These are phyloP conservation scores for Chlorodrepanis virens DNA, from an alignment of 2,113 vertebrate genomes.

Conservation along the genomic window DNA sequence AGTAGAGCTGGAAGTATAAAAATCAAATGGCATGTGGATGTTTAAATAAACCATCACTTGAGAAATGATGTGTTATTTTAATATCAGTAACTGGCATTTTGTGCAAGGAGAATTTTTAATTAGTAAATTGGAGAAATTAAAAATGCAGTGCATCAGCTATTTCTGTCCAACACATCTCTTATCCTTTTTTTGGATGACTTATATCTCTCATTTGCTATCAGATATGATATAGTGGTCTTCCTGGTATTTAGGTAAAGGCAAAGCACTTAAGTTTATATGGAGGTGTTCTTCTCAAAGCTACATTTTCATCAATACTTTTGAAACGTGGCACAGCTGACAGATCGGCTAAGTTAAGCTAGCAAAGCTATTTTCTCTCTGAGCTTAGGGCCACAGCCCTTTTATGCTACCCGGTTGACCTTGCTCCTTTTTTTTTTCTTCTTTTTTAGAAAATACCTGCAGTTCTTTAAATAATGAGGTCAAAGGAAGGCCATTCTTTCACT, in stretches of 20 bases:
- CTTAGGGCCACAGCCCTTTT: background rate
- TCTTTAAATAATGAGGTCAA: background rate
- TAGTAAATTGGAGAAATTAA: conserved; percentile 12
- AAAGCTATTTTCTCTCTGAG: background rate
- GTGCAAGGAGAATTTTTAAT: conserved; percentile 17
- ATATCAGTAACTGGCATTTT: conserved; percentile 22
- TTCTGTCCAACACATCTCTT: background rate
- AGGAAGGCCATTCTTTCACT: background rate
- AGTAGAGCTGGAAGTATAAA: background rate
- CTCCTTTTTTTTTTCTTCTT: background rate
- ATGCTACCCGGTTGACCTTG: background rate
- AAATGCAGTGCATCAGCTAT: background rate
- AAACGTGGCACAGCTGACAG: conserved; percentile 2
- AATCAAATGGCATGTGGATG: background rate
- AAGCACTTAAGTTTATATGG: background rate
- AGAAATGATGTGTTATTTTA: background rate
- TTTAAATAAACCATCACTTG: conserved; percentile 30
- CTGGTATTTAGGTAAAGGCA: conserved; percentile 45
- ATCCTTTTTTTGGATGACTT: background rate
- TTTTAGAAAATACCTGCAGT: background rate
- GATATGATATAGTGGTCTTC: background rate
- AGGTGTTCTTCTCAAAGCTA: background rate
- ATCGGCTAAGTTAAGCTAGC: background rate
- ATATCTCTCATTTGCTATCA: background rate
- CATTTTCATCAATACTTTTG: background rate